These are phyloP conservation scores for Conomelus anceps DNA, from an alignment of 2,888 invertebrate species.

Conservation along the genomic window DNA sequence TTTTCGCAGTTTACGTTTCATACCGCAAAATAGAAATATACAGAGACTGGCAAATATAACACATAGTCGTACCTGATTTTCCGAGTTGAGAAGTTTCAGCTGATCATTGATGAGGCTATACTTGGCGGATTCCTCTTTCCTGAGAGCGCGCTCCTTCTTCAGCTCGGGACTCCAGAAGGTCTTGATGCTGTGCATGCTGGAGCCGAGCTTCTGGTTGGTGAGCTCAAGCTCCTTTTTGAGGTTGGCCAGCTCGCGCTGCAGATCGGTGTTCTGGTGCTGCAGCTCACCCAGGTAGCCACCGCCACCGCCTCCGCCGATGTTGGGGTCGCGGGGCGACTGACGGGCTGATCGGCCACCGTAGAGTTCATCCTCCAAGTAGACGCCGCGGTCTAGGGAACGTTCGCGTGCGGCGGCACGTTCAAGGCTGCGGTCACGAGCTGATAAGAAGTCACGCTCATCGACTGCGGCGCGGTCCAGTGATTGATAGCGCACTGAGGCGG, in stretches of 20 bases:
- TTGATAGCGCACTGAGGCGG: constrained; percentile 53
- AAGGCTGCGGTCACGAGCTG: constrained; percentile 61
- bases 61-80: constrained; percentile 98
- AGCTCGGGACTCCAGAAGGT: constrained; percentile 99
- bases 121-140: constrained; percentile 97
- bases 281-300: constrained; percentile 74
- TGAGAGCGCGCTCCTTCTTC: constrained; percentile 92
- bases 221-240: constrained; percentile 90
- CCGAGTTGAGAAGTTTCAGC: constrained; percentile 88
- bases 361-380: constrained; percentile 64
- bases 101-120: constrained; percentile 95
- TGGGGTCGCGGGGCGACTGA: constrained; percentile 58
- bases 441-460: constrained; percentile 80
- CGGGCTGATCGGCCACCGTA: constrained; percentile 58
- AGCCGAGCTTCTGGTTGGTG: constrained; percentile 94
- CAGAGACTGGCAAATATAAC: no score
- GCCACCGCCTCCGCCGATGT: constrained; percentile 42
- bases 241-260: constrained; percentile 85
- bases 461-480: constrained; percentile 59
- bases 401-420: constrained; percentile 54
- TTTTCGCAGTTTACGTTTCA: no score
- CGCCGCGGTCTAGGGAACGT: constrained; percentile 58
- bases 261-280: constrained; percentile 88
- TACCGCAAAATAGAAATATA: no score
- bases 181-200: constrained; percentile 99